Evolutionary conservation across 1,140 invertebrate species (phyloP).

Genomic region (Tetraneura akinire): DNA sequence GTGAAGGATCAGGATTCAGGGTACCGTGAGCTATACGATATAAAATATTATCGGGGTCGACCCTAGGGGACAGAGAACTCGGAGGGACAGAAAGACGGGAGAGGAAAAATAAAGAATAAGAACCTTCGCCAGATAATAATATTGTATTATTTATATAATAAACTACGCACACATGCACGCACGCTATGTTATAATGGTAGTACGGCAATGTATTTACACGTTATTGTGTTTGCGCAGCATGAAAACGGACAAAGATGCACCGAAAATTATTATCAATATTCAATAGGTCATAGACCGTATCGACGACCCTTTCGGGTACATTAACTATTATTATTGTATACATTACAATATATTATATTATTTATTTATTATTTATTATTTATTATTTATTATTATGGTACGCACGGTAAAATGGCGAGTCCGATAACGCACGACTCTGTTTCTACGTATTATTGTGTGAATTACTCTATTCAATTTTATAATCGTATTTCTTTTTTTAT

Average conservation of each 20-base stretch:
- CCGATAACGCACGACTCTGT: not conserved
- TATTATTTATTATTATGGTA: too few species aligned
- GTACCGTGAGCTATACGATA: not conserved
- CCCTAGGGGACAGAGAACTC: not conserved
- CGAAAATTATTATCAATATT: conserved; percentile 28
- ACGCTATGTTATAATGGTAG: not conserved
- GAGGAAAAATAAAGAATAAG: not conserved
- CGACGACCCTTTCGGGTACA: not conserved
- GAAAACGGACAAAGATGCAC: conserved; percentile 21
- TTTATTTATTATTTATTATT: too few species aligned
- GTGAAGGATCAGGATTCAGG: not conserved
- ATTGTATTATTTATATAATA: not conserved
- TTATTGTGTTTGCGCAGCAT: conserved; percentile 9
- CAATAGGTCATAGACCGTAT: conserved; percentile 9
- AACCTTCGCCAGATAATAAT: not conserved
- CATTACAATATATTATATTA: too few species aligned
- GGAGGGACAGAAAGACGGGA: too few species aligned
- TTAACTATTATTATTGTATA: conserved; percentile 3
- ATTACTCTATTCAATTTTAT: too few species aligned
- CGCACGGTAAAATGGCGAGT: not conserved
- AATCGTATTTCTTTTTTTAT: not conserved
- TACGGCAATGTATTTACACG: conserved; percentile 13
- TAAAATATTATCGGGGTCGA: not conserved
- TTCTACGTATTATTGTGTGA: too few species aligned
- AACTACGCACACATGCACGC: too few species aligned